Conservation (phyloP, 2,797 vertebrate species). For the Toxotes lorentzi region DNA sequence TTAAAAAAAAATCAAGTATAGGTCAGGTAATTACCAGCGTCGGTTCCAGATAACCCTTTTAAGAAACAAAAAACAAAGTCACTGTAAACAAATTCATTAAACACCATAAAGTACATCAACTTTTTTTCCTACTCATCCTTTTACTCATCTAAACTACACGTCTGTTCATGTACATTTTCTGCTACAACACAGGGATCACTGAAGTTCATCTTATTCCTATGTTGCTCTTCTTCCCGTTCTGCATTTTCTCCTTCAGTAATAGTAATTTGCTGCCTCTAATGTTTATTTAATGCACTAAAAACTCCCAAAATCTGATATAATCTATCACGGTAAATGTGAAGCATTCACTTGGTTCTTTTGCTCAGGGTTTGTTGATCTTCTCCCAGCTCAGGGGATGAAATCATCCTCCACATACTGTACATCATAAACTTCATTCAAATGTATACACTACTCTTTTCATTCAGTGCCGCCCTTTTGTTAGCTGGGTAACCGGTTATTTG, state of each 20-base stretch:
- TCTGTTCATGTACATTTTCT: not conserved
- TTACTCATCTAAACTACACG: too few relatives aligned
- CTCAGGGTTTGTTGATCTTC: slow-evolving; percentile 15
- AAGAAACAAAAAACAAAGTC: too few relatives aligned
- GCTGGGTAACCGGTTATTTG: slow-evolving; percentile 6
- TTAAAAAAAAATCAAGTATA: too few relatives aligned
- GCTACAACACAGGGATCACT: too few relatives aligned
- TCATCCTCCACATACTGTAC: slow-evolving; percentile 11
- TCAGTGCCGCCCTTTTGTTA: slow-evolving; percentile 10
- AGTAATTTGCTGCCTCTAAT: not conserved
- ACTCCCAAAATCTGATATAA: not conserved
- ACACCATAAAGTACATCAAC: too few relatives aligned
- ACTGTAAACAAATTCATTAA: too few relatives aligned
- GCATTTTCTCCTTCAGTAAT: not conserved
- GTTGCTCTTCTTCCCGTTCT: not conserved
- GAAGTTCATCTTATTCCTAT: too few relatives aligned
- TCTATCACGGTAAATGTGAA: not conserved
- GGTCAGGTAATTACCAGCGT: too few relatives aligned
- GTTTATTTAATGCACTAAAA: not conserved
- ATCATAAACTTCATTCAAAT: slow-evolving; percentile 4
- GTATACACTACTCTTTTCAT: not conserved
- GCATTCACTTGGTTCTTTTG: slow-evolving; percentile 5
- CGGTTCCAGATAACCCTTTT: too few relatives aligned
- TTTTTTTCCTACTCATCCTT: too few relatives aligned
- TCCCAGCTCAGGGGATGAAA: slow-evolving; percentile 24